Evolutionary conservation across 2,888 invertebrate genomes (phyloP).

Genomic region (Dioctria rufipes): DNA sequence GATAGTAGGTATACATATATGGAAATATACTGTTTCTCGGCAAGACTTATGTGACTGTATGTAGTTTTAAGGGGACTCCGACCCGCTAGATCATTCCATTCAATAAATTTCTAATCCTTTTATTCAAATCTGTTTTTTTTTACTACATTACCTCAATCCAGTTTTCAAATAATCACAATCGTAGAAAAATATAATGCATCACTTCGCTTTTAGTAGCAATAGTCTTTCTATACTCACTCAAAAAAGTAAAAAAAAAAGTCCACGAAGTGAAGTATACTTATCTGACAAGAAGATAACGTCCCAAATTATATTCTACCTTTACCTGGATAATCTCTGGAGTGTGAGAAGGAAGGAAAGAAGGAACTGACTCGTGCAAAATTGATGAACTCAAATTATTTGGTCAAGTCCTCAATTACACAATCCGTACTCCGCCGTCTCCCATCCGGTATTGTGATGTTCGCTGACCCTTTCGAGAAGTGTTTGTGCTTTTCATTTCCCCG

Average conservation of each 20-base stretch:
- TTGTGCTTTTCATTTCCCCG: conserved; percentile 48
- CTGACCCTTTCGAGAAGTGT: conserved; percentile 41
- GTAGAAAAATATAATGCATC: too few relatives aligned
- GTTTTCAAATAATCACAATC: too few relatives aligned
- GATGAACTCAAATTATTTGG: conserved; percentile 58
- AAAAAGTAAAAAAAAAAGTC: conserved; percentile 19
- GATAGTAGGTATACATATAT: too few relatives aligned
- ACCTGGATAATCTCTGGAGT: conserved; percentile 10
- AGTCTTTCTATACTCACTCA: too few relatives aligned
- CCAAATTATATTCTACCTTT: conserved; percentile 12
- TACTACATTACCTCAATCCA: too few relatives aligned
- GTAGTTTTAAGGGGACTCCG: too few relatives aligned
- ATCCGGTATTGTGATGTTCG: conserved; percentile 42
- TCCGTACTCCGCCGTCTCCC: conserved; percentile 20
- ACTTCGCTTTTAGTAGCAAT: too few relatives aligned
- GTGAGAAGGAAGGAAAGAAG: conserved; percentile 10
- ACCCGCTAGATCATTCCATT: too few relatives aligned
- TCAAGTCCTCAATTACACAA: conserved; percentile 56
- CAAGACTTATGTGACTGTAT: too few relatives aligned
- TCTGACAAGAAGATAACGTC: conserved; percentile 42
- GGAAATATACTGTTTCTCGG: too few relatives aligned
- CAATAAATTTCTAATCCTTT: too few relatives aligned
- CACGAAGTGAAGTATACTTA: conserved; percentile 6
- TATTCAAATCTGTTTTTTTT: too few relatives aligned
- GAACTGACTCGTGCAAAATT: conserved; percentile 55